Base-by-base conservation (phyloP, 37 sponge, comb jelly and placozoan species). In the Ianthella basta region DNA sequence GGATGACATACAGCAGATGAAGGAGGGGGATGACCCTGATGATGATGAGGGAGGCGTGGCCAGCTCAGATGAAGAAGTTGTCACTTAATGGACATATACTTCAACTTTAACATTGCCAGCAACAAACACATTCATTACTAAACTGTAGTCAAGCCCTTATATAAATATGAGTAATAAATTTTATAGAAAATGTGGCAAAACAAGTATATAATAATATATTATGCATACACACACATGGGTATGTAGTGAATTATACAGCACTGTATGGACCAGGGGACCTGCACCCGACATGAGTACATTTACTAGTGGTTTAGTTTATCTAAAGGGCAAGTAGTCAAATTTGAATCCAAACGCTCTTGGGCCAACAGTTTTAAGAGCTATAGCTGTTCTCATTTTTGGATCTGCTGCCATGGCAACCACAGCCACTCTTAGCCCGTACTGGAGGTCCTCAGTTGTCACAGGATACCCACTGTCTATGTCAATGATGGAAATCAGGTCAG, bases 391-490 rank as follows among this genome's bases (percentile, higher is more conserved):
- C 60, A 95, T 60, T 38, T 73, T 40, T 20, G 83, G 84, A 69
- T 88, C 72, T 41, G 91, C 86, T 29, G 93, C 85, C 33, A 92
- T 65, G 41, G 83, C 92, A 3, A 95, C 66, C 68, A 92, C 96
- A 15, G 91, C 86, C 3, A 95, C 96, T 37, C 96, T 74, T 38
- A 92, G 75, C 4, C 93, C 93, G 86, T 89, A 92, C 18, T 74
- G 80, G 18, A 92, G 36, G 18, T 82, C 85, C 60, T 95, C 92
- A n/a, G 93, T 95, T 25, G 96, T 90, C 29, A 95, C 56, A 20
- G 96, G 91, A 36, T 69, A 80, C n/a, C 95, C 95, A 53, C 66
- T 86, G 56, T 86, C 87, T 19, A 50, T 32, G 55, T 84, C 79
- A 3, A 95, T 64, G 3, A 92, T 25, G 40, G 83, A 65, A 55